Percentiles rank a stretch among this genome's conserved stretches.
Conservation (phyloP, 2,888 invertebrate species). For the Pyrochroa serraticornis region DNA sequence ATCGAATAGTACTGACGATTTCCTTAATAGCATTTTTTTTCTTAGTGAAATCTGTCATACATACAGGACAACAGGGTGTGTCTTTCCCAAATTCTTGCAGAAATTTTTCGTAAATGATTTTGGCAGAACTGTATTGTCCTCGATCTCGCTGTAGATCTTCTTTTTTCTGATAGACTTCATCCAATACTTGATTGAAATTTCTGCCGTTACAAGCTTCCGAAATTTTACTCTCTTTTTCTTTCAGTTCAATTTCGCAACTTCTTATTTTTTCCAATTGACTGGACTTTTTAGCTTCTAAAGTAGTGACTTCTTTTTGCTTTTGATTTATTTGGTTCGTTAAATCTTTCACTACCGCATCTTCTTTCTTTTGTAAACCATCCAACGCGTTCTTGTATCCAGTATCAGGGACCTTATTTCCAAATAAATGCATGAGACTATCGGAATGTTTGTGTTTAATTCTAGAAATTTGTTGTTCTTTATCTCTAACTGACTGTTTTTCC, state of each 20-base stretch:
- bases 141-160: constrained; percentile 72
- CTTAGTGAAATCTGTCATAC: constrained; percentile 58
- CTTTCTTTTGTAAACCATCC: constrained; percentile 63
- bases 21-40: constrained; percentile 57
- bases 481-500: constrained; percentile 59
- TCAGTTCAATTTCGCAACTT: constrained; percentile 42
- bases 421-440: constrained; percentile 67
- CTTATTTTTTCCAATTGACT: constrained; percentile 67
- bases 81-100: constrained; percentile 69
- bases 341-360: constrained; percentile 62
- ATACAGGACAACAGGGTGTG: constrained; percentile 84
- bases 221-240: constrained; percentile 41
- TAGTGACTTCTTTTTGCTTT: constrained; percentile 62
- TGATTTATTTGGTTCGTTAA: constrained; percentile 59
- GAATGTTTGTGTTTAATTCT: constrained; percentile 72
- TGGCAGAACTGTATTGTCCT: constrained; percentile 72
- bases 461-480: constrained; percentile 66
- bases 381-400: constrained; percentile 64
- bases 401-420: constrained; percentile 68
- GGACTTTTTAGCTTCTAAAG: constrained; percentile 68
- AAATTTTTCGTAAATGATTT: constrained; percentile 74
- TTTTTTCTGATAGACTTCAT: constrained; percentile 67
- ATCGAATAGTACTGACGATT: constrained; percentile 67
- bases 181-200: constrained; percentile 69
- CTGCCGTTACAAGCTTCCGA: constrained; percentile 60